Evolutionary conservation across 2,888 invertebrate genomes (phyloP).

Genomic region (Panorpa germanica): DNA sequence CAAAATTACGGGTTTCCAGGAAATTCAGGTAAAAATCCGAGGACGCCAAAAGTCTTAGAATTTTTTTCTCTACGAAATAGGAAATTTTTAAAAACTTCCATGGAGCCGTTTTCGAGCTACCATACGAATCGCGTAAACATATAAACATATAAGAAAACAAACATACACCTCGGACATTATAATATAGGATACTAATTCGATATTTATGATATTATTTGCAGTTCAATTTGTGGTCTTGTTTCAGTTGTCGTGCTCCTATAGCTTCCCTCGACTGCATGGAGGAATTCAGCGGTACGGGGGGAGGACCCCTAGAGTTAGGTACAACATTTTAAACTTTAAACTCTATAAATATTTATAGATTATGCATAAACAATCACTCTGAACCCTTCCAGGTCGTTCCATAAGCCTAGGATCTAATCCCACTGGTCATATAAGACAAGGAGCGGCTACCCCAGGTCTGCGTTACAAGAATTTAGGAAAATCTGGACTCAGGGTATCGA

Average conservation of each 20-base stretch:
- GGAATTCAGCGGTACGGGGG: slow-evolving; percentile 61
- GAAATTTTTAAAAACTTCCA: no score
- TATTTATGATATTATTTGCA: no score
- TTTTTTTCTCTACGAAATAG: no score
- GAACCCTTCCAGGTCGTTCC: slow-evolving; percentile 20
- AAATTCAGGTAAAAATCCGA: no score
- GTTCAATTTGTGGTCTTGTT: slow-evolving; percentile 17
- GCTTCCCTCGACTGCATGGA: slow-evolving; percentile 89
- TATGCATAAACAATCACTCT: background rate
- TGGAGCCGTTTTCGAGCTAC: no score
- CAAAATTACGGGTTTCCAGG: no score
- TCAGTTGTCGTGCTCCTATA: slow-evolving; percentile 78
- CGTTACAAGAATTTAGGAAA: slow-evolving; percentile 89
- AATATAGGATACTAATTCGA: no score
- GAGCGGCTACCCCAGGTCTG: slow-evolving; percentile 55
- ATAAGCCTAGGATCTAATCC: slow-evolving; percentile 26
- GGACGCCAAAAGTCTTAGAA: no score
- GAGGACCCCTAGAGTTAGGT: slow-evolving; percentile 31
- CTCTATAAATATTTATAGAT: background rate
- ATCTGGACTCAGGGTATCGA: slow-evolving; percentile 85
- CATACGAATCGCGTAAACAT: no score
- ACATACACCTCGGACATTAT: no score
- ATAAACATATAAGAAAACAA: no score
- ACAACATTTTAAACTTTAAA: slow-evolving; percentile 12
- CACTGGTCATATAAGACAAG: slow-evolving; percentile 27